Base-by-base conservation (phyloP, 1,140 invertebrate species). In the Heliconius himera region DNA sequence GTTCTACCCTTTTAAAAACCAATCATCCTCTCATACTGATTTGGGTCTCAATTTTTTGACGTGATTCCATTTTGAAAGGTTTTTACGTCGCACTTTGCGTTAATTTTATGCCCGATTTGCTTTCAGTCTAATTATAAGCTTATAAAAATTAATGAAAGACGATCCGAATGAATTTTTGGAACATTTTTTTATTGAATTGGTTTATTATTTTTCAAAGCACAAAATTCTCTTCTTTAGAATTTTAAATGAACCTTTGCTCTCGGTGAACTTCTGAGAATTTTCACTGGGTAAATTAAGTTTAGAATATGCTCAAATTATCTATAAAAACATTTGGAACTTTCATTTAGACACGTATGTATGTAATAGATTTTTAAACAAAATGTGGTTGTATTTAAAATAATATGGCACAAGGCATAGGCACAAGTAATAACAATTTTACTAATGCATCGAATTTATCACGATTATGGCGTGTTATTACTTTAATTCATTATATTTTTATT, bases 91-190 rank as follows among this genome's bases (percentile, higher is more conserved):
- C 80, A 83, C 82, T 83, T 85, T 81, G 87, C 85, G 88, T 87
- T 88, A 85, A 84, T 84, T 88, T 88, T 84, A 84, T 84, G 82
- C 86, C 86, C 82, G 86, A 90, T 89, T 88, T 88, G 78, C 80
- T 77, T 71, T 83, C 77, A 85, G 78, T 77, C 75, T 79, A 73
- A 84, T 82, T 81, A 79, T 77, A 77, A 49, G 74, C 72, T 82
- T 72, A 78, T 74, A 74, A 84, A 86, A 81, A 81, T 80, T 84
- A 73, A 80, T 75, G 56, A 75, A 75, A 76, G 54, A 75, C n/a
- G 66, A 76, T 41, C 18, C 66, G 26, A 56, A 75, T 36, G 13
- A 66, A 66, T 26, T 66, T 66, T 66, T 22, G 60, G 26, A 66
- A 66, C 26, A 66, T 22, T 66, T 29, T 66, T 66, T 66, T 66